phyloP scores from a whole-genome alignment of 2,113 vertebrate species.

The Lichenostomus cassidix region DNA sequence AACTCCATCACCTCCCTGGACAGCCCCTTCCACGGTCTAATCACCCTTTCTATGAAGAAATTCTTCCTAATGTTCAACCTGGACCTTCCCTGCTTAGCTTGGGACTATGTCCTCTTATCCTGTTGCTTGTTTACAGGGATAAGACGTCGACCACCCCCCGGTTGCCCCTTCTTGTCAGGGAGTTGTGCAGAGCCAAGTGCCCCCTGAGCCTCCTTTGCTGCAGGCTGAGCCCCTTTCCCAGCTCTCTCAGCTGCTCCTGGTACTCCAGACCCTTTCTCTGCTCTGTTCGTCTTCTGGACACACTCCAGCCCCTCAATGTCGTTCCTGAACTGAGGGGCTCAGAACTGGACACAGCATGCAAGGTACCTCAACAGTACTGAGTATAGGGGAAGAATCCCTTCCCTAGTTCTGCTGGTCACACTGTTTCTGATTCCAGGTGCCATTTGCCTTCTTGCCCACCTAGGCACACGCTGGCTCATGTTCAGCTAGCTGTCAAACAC shows the following conservation, averaged over 20 bases:
- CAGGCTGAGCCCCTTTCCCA: not conserved
- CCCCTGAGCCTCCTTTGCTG: not conserved
- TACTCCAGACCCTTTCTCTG: not conserved
- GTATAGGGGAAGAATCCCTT: not conserved
- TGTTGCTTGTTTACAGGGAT: not conserved
- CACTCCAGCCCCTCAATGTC: not conserved
- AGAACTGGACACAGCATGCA: not conserved
- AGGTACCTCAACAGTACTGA: not conserved
- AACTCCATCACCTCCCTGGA: not conserved
- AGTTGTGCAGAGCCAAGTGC: not conserved
- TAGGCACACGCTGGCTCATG: not conserved
- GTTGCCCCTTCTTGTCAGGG: not conserved
- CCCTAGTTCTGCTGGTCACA: not conserved
- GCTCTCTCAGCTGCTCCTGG: not conserved
- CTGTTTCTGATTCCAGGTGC: not conserved
- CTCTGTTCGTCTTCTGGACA: not conserved
- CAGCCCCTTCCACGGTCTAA: not conserved
- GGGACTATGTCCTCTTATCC: not conserved
- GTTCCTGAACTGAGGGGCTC: not conserved
- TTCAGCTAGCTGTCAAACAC: not conserved
- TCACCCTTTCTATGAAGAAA: not conserved
- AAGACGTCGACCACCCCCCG: accelerated
- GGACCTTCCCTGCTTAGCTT: too few species aligned
- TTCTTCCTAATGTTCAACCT: not conserved
- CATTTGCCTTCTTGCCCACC: not conserved